These are phyloP conservation scores for Scelioninae gen. 2 DNA, from an alignment of 2,888 invertebrate species.

Conservation along the genomic window DNA sequence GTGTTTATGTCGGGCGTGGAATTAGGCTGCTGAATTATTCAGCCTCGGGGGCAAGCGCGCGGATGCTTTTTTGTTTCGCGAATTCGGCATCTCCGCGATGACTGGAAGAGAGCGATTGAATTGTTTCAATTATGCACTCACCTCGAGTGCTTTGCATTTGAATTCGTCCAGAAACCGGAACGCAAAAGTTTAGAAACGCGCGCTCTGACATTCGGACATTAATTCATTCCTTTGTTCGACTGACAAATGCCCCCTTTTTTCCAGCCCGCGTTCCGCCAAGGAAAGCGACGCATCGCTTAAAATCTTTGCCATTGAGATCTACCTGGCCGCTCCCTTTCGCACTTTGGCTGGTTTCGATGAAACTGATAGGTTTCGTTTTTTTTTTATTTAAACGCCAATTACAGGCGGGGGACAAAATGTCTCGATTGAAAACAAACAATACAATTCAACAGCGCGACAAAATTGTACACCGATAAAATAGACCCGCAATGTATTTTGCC, in stretches of 20 bases:
- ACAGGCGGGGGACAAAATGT: too few species aligned
- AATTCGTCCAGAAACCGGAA: slow-evolving; percentile 26
- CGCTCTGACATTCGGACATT: slow-evolving; percentile 42
- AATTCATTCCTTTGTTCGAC: slow-evolving; percentile 47
- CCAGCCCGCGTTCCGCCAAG: background rate
- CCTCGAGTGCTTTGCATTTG: slow-evolving; percentile 42
- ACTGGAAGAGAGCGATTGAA: slow-evolving; percentile 29
- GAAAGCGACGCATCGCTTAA: slow-evolving; percentile 17
- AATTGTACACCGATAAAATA: too few species aligned
- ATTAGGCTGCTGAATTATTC: slow-evolving; percentile 37
- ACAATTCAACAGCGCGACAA: too few species aligned
- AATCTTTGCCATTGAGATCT: slow-evolving; percentile 18
- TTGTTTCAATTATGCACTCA: slow-evolving; percentile 25
- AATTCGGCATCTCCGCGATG: slow-evolving; percentile 15
- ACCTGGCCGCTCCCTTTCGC: background rate
- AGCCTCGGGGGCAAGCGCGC: background rate
- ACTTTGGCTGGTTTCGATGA: too few species aligned
- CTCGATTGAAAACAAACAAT: too few species aligned
- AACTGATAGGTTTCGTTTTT: too few species aligned
- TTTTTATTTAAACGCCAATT: too few species aligned
- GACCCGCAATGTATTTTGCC: too few species aligned
- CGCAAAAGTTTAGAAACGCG: slow-evolving; percentile 38
- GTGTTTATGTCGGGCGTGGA: slow-evolving; percentile 18
- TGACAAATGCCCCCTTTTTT: slow-evolving; percentile 14
- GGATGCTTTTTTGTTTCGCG: slow-evolving; percentile 26